A percentile compares a stretch with the other conserved stretches of the same genome.
These are phyloP conservation scores for Pygocentrus nattereri DNA, from an alignment of 2,797 vertebrate genomes.

Conservation along the genomic window DNA sequence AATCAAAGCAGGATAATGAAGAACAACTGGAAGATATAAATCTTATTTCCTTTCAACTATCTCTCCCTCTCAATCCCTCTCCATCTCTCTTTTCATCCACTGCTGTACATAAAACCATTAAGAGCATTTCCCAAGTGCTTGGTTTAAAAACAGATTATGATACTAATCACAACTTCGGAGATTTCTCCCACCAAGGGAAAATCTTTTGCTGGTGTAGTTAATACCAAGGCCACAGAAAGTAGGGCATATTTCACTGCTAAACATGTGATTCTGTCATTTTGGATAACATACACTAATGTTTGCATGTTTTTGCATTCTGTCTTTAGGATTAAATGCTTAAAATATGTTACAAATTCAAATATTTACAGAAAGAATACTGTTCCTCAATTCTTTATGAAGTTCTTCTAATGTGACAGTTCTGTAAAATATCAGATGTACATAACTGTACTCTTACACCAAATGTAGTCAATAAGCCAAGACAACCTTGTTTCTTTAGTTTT, in stretches of 20 bases:
- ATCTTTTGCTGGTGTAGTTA: background rate
- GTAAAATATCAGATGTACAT: too few relatives aligned
- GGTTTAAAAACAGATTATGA: slow-evolving; percentile 5
- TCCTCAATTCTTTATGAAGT: too few relatives aligned
- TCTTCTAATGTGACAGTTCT: too few relatives aligned
- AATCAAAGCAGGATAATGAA: background rate
- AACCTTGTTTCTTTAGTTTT: too few relatives aligned
- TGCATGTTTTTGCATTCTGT: too few relatives aligned
- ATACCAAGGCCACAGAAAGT: background rate
- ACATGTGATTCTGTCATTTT: background rate
- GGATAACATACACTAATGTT: too few relatives aligned
- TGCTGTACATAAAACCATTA: slow-evolving; percentile 3
- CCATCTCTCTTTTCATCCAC: background rate
- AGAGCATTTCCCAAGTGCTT: slow-evolving; percentile 15
- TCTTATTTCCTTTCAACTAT: background rate
- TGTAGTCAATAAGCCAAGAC: too few relatives aligned
- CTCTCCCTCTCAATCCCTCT: background rate
- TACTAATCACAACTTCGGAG: background rate
- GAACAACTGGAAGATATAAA: background rate
- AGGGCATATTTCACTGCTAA: background rate
- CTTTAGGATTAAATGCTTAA: too few relatives aligned
- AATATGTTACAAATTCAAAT: too few relatives aligned
- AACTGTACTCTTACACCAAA: too few relatives aligned
- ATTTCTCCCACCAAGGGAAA: background rate
- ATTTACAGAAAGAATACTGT: too few relatives aligned